A percentile compares a stretch with the other conserved stretches of the same genome.
These are phyloP conservation scores for Neosalanx taihuensis DNA, from an alignment of 2,797 vertebrate genomes.

Conservation along the genomic window DNA sequence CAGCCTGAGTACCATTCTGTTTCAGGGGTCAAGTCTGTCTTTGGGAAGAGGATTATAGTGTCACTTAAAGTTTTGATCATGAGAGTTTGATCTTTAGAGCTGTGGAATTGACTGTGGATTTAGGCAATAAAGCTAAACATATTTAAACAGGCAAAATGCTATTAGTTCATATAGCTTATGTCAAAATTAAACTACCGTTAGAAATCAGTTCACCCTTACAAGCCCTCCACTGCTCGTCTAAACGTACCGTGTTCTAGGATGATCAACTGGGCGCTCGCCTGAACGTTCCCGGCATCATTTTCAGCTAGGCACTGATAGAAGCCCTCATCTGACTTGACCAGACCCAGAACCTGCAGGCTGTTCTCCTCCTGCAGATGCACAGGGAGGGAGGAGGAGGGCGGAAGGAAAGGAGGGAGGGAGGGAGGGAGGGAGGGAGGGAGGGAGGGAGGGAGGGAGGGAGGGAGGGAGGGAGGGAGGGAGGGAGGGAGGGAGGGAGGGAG, in stretches of 20 bases:
- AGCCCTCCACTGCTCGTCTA: constrained; percentile 17
- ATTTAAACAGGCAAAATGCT: background rate
- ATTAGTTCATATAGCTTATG: background rate
- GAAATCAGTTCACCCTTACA: background rate
- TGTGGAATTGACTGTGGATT: constrained; percentile 46
- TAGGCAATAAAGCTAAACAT: background rate
- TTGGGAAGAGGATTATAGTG: background rate
- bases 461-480: background rate
- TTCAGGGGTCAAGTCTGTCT: background rate
- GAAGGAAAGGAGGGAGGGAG: background rate
- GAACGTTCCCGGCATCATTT: constrained; percentile 92
- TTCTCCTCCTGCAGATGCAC: constrained; percentile 83
- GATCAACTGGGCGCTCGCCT: constrained; percentile 93
- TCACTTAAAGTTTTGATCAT: too few relatives aligned
- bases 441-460: background rate
- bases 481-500: background rate
- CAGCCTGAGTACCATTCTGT: too few relatives aligned
- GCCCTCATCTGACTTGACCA: constrained; percentile 96
- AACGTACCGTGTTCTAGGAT: constrained; percentile 92
- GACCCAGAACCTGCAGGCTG: constrained; percentile 93
- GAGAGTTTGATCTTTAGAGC: background rate
- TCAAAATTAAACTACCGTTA: background rate
- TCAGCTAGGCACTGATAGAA: constrained; percentile 98
- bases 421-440: background rate
- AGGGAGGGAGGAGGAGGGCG: constrained; percentile 11